Percentiles rank a stretch among this genome's conserved stretches.
Conservation (phyloP, 2,797 vertebrate species). For the Melanotaenia parkinsoni region DNA sequence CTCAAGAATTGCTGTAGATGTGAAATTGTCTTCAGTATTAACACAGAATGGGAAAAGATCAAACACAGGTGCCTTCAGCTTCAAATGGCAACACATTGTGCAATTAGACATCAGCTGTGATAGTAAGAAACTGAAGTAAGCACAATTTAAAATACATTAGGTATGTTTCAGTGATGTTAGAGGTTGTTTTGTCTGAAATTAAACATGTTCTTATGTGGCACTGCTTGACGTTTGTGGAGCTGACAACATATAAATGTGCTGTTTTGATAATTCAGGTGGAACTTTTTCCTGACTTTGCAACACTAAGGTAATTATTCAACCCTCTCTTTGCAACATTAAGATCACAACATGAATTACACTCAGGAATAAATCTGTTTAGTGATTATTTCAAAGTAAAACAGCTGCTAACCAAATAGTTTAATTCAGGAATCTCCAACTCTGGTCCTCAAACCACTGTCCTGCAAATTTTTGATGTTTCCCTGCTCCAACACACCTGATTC, state of each 20-base stretch:
- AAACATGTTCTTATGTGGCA: conserved; percentile 63
- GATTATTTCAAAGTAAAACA: not conserved
- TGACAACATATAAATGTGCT: not conserved
- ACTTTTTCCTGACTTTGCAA: conserved; percentile 8
- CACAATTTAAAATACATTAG: conserved; percentile 47
- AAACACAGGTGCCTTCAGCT: conserved; percentile 69
- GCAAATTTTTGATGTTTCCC: too few relatives aligned
- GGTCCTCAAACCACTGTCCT: too few relatives aligned
- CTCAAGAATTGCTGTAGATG: conserved; percentile 33
- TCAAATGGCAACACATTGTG: conserved; percentile 25
- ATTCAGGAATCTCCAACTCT: too few relatives aligned
- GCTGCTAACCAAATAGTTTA: not conserved
- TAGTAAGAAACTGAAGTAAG: conserved; percentile 45
- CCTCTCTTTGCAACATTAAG: not conserved
- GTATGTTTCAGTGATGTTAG: conserved; percentile 15
- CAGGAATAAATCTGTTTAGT: not conserved
- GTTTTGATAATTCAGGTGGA: conserved; percentile 14
- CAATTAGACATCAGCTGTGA: conserved; percentile 13
- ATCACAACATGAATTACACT: not conserved
- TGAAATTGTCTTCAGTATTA: conserved; percentile 15
- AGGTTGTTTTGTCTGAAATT: conserved; percentile 43
- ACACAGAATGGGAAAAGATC: conserved; percentile 9
- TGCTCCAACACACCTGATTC: too few relatives aligned
- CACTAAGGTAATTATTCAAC: conserved; percentile 26
- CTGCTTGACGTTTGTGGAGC: conserved; percentile 21